Evolutionary conservation across 2,113 vertebrate species (phyloP), one percentile per base, ranked within the genome.

Genomic region (Heliornis fulica): DNA sequence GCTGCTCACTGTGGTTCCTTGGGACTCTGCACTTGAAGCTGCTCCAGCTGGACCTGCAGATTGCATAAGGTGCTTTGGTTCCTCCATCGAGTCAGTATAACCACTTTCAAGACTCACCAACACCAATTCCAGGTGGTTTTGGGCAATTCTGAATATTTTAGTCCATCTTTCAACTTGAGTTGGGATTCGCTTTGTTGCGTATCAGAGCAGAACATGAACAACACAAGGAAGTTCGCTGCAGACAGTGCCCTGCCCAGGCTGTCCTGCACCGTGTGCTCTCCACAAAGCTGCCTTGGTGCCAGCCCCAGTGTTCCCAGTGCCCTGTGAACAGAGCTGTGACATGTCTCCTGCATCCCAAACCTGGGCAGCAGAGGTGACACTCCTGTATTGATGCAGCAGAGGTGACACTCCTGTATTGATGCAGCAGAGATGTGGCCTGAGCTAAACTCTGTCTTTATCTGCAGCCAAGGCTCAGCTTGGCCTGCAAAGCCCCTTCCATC

Each of bases 331-430:
- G 40, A 81, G 5, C n/a, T 46, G 45, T 46, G 45, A 46, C 45
- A 18, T 46, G 45, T 21, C 45, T 10, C 1, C 14, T 29, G 15
- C 10, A 38, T 34, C 32, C n/a, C 45, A 84, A 77, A 54, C 34
- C 10, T 66, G 32, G 8, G 34, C 10, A 50, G 15, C 25, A 71
- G 74, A 78, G 18, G 9, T 36, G 69, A 66, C 1, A 4, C 20
- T 72, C 60, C 4, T 0, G 2, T 76, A 10, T 3, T 53, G 60
- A 36, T 12, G 17, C 13, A 75, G 38, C 25, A 71, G 74, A 78
- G 18, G 9, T 36, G 69, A 66, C 1, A 4, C 20, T 72, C 60
- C 4, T 0, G 2, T 76, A 10, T 3, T 53, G 60, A 36, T 12
- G 17, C 13, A 75, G 38, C 25, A 71, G 74, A 78, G 18, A 7